Evolutionary conservation across 1,140 invertebrate genomes (phyloP), one percentile per base, ranked within the genome.

Genomic region (Alviniconcha marisindica): DNA sequence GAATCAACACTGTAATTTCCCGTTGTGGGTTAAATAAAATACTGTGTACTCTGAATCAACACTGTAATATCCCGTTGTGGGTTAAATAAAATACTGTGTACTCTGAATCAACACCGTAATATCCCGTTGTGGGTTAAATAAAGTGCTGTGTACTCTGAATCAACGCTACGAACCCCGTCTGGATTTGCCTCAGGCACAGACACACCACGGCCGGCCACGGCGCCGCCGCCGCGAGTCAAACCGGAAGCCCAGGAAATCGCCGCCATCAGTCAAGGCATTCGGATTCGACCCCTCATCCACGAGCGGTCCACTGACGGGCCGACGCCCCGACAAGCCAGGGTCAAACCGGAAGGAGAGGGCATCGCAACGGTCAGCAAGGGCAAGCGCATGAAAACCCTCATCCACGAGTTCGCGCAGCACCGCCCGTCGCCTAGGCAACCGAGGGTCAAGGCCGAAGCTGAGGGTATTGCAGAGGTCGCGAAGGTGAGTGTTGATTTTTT

Each of bases 371-470:
- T 90, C 15, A 86, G 86, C 73, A 88, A 86, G 71, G 90, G 91
- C 15, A 87, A 87, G 77, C 79, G 90, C 31, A 91, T 89, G 87
- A 87, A 86, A 40, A 77, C 69, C 2, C 83, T 91, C n/a, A 77
- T 90, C n/a, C 85, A 88, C 77, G 87, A 86, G 69, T 86, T 84
- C 38, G 83, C 79, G 44, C n/a, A 77, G 60, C 31, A 69, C 28
- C 40, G 74, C 2, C 74, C 85, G 21, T 79, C 82, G 31, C 85
- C 85, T 0, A 66, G 85, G 36, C 24, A 56, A 24, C 42, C 89
- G 33, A 83, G 91, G 21, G 87, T 91, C 21, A 89, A 88, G 44
- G 85, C 85, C 7, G 86, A 91, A 66, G 91, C 86, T 14, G 83
- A 88, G 36, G 85, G 82, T 48, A 84, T 85, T 42, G 86, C 88